Evolutionary conservation across 2,888 invertebrate species (phyloP).

Genomic region (Nemoura dubitans): DNA sequence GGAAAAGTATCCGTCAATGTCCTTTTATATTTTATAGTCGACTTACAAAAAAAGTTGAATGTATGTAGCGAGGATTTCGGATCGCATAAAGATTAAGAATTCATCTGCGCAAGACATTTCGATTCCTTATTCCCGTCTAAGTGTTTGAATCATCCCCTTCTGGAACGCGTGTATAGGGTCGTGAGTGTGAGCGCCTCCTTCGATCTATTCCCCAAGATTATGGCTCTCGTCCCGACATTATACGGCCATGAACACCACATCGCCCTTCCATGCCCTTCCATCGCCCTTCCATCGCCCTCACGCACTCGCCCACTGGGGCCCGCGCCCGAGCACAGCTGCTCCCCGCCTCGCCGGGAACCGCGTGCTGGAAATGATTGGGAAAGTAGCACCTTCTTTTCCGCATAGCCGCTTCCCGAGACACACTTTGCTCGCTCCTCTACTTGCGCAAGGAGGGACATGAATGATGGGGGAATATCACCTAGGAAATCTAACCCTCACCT

Average conservation of each 20-base stretch:
- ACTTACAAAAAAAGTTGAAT: neutral
- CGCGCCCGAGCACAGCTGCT: slow-evolving; percentile 17
- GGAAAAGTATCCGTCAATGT: neutral
- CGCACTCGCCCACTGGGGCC: neutral
- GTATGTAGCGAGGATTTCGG: neutral
- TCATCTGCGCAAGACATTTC: slow-evolving; percentile 28
- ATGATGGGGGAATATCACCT: slow-evolving; percentile 25
- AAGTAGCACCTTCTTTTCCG: slow-evolving; percentile 36
- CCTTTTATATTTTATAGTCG: neutral
- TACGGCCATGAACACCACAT: slow-evolving; percentile 32
- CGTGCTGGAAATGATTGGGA: slow-evolving; percentile 39
- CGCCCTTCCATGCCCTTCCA: neutral
- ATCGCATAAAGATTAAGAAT: slow-evolving; percentile 32
- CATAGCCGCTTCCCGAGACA: slow-evolving; percentile 13
- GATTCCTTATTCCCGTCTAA: slow-evolving; percentile 1
- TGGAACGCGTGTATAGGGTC: neutral
- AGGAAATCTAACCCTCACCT: slow-evolving; percentile 37
- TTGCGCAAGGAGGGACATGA: slow-evolving; percentile 10
- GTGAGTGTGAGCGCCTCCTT: neutral
- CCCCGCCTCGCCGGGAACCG: slow-evolving; percentile 1
- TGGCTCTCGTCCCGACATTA: slow-evolving; percentile 22
- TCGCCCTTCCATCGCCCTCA: neutral
- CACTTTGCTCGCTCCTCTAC: neutral
- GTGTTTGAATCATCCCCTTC: slow-evolving; percentile 8
- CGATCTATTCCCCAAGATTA: slow-evolving; percentile 29